Evolutionary conservation across 2,797 vertebrate genomes (phyloP).

Genomic region (Pseudocheirus occidentalis): DNA sequence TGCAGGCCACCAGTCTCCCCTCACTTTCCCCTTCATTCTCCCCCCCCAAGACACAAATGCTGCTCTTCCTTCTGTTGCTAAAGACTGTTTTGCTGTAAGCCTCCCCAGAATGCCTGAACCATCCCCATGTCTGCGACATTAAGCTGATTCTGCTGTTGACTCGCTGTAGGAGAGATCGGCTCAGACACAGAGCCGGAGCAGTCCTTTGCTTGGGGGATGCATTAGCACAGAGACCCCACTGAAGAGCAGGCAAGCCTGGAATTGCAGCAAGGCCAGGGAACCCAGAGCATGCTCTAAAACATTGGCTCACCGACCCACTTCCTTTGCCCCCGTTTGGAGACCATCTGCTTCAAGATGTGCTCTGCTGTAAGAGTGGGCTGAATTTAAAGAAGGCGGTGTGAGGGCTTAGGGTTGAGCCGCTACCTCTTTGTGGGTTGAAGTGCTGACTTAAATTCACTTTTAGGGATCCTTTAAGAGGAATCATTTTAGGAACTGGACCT

Average conservation of each 20-base stretch:
- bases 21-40: conserved; percentile 1
- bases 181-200: conserved; percentile 18
- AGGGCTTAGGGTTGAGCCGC: neutral
- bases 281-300: conserved; percentile 39
- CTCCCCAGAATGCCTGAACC: neutral
- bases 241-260: neutral
- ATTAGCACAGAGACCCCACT: neutral
- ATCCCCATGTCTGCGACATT: neutral
- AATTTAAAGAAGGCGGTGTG: neutral
- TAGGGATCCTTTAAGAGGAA: neutral
- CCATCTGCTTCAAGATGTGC: neutral
- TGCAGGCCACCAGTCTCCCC: conserved; percentile 4
- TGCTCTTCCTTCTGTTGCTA: conserved; percentile 21
- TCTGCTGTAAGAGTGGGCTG: conserved; percentile 4
- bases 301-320: conserved; percentile 31
- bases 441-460: neutral
- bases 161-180: conserved; percentile 57
- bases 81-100: conserved; percentile 19
- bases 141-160: conserved; percentile 49
- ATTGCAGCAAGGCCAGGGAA: conserved; percentile 43
- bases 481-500: neutral
- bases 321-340: conserved; percentile 8
- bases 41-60: neutral
- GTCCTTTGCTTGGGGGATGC: conserved; percentile 3
- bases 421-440: conserved; percentile 25